These are phyloP conservation scores for Melanostigma gelatinosum DNA, from an alignment of 2,113 vertebrate species.

Conservation along the genomic window DNA sequence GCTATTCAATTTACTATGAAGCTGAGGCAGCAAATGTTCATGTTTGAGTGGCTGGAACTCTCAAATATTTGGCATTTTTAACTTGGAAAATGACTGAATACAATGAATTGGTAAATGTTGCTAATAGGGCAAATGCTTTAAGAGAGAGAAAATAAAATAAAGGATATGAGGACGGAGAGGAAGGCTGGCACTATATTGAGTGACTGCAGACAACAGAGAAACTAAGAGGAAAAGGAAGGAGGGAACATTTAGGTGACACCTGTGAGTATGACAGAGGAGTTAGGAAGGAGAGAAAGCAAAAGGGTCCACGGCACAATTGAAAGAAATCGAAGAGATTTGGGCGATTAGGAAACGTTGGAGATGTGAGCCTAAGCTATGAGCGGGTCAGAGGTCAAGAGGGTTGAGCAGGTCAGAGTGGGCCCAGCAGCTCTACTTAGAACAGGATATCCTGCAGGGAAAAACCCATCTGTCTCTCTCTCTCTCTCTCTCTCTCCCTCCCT, in stretches of 20 bases:
- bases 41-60: background rate
- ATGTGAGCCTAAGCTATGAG: constrained; percentile 61
- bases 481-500: no score
- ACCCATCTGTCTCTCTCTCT: constrained; percentile 68
- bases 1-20: background rate
- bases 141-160: background rate
- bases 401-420: constrained; percentile 68
- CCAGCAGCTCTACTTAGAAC: constrained; percentile 75
- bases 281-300: constrained; percentile 30
- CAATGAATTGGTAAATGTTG: background rate
- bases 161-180: background rate
- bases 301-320: constrained; percentile 2
- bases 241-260: constrained; percentile 36
- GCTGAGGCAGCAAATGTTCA: background rate
- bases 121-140: background rate
- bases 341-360: constrained; percentile 57
- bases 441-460: constrained; percentile 81
- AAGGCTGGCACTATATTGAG: background rate
- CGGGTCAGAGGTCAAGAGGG: constrained; percentile 75
- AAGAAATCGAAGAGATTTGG: constrained; percentile 40
- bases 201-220: background rate
- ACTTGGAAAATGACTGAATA: background rate
- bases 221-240: constrained; percentile 27
- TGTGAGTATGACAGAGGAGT: constrained; percentile 41
- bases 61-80: background rate